Evolutionary conservation across 1,140 invertebrate species (phyloP), one percentile per base, ranked within the genome.

Genomic region (Calliopsis andreniformis): DNA sequence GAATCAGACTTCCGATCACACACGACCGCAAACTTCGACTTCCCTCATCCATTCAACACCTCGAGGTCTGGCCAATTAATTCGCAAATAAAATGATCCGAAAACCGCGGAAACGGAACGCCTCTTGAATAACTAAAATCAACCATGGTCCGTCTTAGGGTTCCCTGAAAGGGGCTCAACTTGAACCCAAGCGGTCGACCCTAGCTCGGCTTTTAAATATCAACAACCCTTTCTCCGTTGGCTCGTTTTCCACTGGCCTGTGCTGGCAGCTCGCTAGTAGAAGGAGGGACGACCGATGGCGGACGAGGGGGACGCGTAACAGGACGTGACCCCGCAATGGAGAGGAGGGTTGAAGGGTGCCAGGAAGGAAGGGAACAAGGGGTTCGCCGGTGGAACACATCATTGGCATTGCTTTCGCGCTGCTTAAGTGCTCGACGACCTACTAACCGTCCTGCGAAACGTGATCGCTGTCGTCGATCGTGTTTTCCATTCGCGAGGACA

Each of bases 401-500:
- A 80, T 75, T 82, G 76, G 79, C 86, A 79, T 88, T 84, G 85
- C 84, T 86, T 87, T 84, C 76, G 82, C 81, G 77, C 63, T 70
- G 67, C 59, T 72, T 85, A 85, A 87, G 79, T 86, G 83, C 75
- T 55, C 8, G 62, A 62, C 82, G 87, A 76, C 82, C 82, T 87
- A 88, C 87, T 88, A 88, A 87, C 85, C 85, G 73, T 87, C 67
- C 86, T 80, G 51, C 62, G 67, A 77, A 84, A 80, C 68, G 64
- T 70, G 83, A 78, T 79, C 77, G 61, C 62, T 61, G 43, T 70
- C 69, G 51, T 25, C 39, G 25, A 59, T 35, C 49, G 71, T 67
- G 70, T 62, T 76, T 55, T 67, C 47, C 35, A 43, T 75, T 66
- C 20, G 12, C 28, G 51, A 49, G 55, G 35, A 45, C 35, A 23